Base-by-base conservation (phyloP, 1,140 invertebrate genomes). In the Drosophila takahashii region DNA sequence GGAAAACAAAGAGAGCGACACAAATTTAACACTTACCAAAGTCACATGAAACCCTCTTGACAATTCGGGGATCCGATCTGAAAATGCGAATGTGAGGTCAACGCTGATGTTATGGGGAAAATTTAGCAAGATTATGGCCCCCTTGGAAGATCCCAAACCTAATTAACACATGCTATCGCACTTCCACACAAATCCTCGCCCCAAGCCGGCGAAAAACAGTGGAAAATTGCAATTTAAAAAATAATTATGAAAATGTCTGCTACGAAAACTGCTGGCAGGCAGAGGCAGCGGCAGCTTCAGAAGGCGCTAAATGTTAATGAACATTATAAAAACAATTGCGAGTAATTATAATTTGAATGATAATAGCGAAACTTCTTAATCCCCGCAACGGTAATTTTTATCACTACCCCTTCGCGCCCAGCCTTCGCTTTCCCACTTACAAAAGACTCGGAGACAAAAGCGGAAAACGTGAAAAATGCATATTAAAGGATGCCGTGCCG, bases 261-360 rank as follows among this genome's bases (percentile, higher is more conserved):
- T 36, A 18, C 45, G 60, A 62, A 77, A 84, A 69, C 51, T 54
- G 72, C 78, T 71, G 32, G 52, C 47, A 77, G 79, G 60, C 78
- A 75, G 37, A 42, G 89, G 74, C 84, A 64, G 73, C 79, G 78
- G 60, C 72, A 75, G 37, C 47, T 87, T 74, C 79, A 64, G 73
- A 84, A 87, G 84, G 77, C 84, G 84, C 84, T 87, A 87, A 87
- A 87, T 84, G 83, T 84, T 87, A 87, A 87, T 87, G 84, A 87
- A 89, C 84, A 87, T 87, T 87, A 89, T 73, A 79, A 87, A 87
- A 87, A 87, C 84, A 87, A 87, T 87, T 87, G 84, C 84, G 76
- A 89, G 84, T 87, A 87, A 87, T 87, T 87, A 87, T 87, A 87
- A 87, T 87, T 87, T 87, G 84, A 89, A 87, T 87, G 84, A 89